Conservation (phyloP, 2,888 invertebrate genomes). For the Automeris io region DNA sequence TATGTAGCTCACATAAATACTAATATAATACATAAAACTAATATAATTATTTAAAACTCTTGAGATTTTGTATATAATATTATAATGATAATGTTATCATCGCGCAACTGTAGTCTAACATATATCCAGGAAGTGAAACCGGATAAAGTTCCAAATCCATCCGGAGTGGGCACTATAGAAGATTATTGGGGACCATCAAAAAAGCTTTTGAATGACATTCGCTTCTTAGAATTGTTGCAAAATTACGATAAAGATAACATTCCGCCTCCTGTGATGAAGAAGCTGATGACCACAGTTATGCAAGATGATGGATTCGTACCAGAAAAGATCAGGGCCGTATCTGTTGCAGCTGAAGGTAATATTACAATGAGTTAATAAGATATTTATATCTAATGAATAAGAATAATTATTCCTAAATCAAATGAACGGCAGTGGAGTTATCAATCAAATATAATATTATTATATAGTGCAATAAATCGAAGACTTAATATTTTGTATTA, state of each 20-base stretch:
- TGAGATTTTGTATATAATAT: too few species aligned
- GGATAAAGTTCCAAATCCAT: constrained; percentile 89
- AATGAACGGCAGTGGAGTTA: too few species aligned
- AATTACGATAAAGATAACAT: constrained; percentile 97
- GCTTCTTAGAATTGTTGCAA: constrained; percentile 91
- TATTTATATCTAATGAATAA: too few species aligned
- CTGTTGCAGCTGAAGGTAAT: constrained; percentile 91
- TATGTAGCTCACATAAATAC: too few species aligned
- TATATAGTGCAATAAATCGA: too few species aligned
- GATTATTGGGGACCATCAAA: constrained; percentile 97
- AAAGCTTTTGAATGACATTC: constrained; percentile 91
- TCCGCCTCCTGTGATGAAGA: constrained; percentile 87
- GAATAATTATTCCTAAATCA: too few species aligned
- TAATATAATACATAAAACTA: too few species aligned
- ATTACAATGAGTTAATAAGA: too few species aligned
- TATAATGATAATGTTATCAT: too few species aligned
- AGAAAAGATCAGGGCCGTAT: constrained; percentile 90
- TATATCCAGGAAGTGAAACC: constrained; percentile 90
- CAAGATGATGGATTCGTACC: constrained; percentile 93
- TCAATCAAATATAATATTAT: too few species aligned
- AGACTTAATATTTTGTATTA: background rate
- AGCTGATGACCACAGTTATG: constrained; percentile 87
- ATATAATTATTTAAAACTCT: too few species aligned
- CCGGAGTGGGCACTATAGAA: constrained; percentile 89
- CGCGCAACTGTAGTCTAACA: too few species aligned